phyloP scores from a whole-genome alignment of 35 echinoderm and acorn worm species.

The Patiria miniata region DNA sequence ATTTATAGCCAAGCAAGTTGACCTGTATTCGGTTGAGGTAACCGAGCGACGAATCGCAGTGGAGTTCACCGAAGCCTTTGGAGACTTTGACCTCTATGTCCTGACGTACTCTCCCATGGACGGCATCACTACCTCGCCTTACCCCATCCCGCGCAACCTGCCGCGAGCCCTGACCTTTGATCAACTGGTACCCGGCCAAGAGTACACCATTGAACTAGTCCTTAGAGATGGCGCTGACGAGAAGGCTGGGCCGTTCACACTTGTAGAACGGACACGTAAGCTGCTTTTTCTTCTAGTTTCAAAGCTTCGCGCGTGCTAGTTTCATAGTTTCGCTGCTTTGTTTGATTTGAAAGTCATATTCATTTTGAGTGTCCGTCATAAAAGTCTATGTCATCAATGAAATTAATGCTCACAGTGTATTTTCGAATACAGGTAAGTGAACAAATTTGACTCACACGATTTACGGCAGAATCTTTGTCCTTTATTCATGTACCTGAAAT shows the following conservation, averaged over 20 bases:
- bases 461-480: too few species aligned
- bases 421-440: too few species aligned
- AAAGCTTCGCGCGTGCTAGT: neutral
- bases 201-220: slow-evolving; percentile 70
- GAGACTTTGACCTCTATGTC: slow-evolving; percentile 83
- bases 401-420: too few species aligned
- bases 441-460: too few species aligned
- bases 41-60: slow-evolving; percentile 35
- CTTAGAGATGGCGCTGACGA: slow-evolving; percentile 36
- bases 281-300: neutral
- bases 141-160: slow-evolving; percentile 24
- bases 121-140: slow-evolving; percentile 41
- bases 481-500: too few species aligned
- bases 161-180: slow-evolving; percentile 24
- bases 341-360: too few species aligned
- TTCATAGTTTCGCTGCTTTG: neutral
- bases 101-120: slow-evolving; percentile 52
- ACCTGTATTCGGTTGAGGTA: neutral
- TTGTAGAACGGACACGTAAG: slow-evolving; percentile 65
- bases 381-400: too few species aligned
- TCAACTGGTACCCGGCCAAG: slow-evolving; percentile 57
- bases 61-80: slow-evolving; percentile 57
- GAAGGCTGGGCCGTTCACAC: slow-evolving; percentile 49
- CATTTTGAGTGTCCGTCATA: too few species aligned
- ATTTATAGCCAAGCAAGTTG: neutral